These are phyloP conservation scores for Itoplectis maculator DNA, from an alignment of 2,888 invertebrate genomes.

Conservation along the genomic window DNA sequence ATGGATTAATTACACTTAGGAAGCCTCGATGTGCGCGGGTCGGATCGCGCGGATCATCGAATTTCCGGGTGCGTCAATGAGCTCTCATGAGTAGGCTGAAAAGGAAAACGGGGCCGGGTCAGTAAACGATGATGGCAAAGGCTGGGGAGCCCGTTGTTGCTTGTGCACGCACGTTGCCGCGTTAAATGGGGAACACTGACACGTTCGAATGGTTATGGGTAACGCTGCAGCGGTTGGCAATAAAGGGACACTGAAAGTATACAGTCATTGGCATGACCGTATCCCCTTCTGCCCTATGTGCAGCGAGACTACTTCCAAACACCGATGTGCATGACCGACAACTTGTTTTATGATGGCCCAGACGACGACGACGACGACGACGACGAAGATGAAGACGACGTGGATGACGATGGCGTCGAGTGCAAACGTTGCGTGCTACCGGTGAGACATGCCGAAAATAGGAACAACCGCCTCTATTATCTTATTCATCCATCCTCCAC, in stretches of 20 bases:
- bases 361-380: conserved; percentile 28
- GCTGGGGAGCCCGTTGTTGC: conserved; percentile 10
- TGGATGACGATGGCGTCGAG: conserved; percentile 20
- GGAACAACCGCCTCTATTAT: conserved; percentile 17
- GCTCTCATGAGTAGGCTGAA: conserved; percentile 27
- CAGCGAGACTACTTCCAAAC: neutral
- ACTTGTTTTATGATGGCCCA: conserved; percentile 9
- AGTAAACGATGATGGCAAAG: conserved; percentile 22
- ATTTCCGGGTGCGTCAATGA: conserved; percentile 61
- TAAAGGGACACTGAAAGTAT: conserved; percentile 24
- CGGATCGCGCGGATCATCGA: conserved; percentile 43
- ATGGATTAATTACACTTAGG: conserved; percentile 20
- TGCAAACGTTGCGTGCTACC: conserved; percentile 42
- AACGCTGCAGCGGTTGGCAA: neutral
- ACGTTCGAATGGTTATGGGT: conserved; percentile 5
- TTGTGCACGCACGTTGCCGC: conserved; percentile 3
- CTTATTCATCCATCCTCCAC: neutral
- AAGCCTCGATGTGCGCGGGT: conserved; percentile 41
- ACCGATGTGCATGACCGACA: neutral
- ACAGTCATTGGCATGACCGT: neutral
- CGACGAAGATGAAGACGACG: conserved; percentile 28
- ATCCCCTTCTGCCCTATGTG: neutral
- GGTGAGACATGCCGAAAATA: conserved; percentile 40
- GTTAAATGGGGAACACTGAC: conserved; percentile 15
- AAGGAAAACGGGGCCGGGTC: conserved; percentile 53